Evolutionary conservation across 2,113 vertebrate genomes (phyloP).

Genomic region (Grantiella picta): DNA sequence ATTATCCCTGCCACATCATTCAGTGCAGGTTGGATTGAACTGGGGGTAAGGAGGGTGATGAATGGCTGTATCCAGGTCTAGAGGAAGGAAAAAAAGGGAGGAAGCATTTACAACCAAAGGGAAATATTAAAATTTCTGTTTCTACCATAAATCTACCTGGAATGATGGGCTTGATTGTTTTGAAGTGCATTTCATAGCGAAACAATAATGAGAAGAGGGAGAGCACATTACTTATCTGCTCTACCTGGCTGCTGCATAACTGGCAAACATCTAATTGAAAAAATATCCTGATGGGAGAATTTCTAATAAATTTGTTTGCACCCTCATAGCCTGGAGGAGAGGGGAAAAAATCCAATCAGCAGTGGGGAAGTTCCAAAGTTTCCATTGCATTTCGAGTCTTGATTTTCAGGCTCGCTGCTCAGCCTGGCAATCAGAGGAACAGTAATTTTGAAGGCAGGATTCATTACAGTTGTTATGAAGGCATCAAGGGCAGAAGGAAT

Average conservation of each 20-base stretch:
- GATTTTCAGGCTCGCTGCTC: constrained; percentile 62
- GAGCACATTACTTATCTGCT: constrained; percentile 43
- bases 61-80: not conserved
- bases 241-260: constrained; percentile 37
- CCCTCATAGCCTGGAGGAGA: constrained; percentile 30
- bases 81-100: not conserved
- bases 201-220: constrained; percentile 43
- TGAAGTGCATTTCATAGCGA: not conserved
- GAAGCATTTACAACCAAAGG: not conserved
- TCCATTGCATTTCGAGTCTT: constrained; percentile 30
- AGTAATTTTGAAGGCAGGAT: constrained; percentile 47
- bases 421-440: constrained; percentile 37
- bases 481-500: not conserved
- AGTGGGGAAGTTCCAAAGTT: constrained; percentile 42
- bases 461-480: constrained; percentile 46
- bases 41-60: not conserved
- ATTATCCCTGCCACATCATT: not conserved
- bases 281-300: constrained; percentile 48
- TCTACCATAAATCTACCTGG: not conserved
- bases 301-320: constrained; percentile 59
- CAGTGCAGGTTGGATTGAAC: not conserved
- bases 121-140: constrained; percentile 36
- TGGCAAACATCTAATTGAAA: constrained; percentile 57
- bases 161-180: constrained; percentile 19
- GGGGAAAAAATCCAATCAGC: constrained; percentile 37